Evolutionary conservation across 2,888 invertebrate species (phyloP), one percentile per base, ranked within the genome.

Genomic region (Theristus sp.): DNA sequence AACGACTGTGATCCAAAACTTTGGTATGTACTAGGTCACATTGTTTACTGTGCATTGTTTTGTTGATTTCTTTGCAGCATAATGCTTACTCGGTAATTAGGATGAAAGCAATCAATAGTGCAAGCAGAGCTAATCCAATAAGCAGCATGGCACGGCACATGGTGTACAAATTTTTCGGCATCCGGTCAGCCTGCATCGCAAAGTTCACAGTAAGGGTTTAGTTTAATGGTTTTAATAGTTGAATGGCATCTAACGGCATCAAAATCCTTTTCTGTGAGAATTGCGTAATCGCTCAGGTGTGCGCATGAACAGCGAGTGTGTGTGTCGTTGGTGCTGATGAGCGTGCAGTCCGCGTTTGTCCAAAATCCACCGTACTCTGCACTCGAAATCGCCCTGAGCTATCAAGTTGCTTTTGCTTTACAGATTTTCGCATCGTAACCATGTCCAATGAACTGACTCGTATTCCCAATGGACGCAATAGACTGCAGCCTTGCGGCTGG

Each of bases 231-330:
- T n/a, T n/a, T n/a, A n/a, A n/a, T n/a, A n/a, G n/a, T n/a, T n/a
- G n/a, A n/a, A n/a, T n/a, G n/a, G n/a, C n/a, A 13, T 38, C 26
- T 24, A n/a, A 56, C 63, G 25, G 62, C 57, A 24, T 57, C 29
- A 38, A 38, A 38, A 26, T 52, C 52, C 26, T 62, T 29, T 24
- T 56, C 52, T 58, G 62, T 64, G 2, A 64, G 47, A 27, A 65
- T 52, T 2, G 64, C 64, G 49, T 62, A 64, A 29, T 62, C 64
- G 24, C 61, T 64, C 24, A 62, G 22, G 57, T 64, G 64, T 25
- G 61, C 56, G 60, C 64, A 64, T 25, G 30, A 26, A 24, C 62
- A 62, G 2, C 30, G 62, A 20, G 59, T 57, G 31, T 63, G 38
- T 1, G 54, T 56, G 24, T 49, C 49, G 38, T 64, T 57, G 25